These are phyloP conservation scores for Crotophaga sulcirostris DNA, from an alignment of 2,113 vertebrate genomes.

Conservation along the genomic window DNA sequence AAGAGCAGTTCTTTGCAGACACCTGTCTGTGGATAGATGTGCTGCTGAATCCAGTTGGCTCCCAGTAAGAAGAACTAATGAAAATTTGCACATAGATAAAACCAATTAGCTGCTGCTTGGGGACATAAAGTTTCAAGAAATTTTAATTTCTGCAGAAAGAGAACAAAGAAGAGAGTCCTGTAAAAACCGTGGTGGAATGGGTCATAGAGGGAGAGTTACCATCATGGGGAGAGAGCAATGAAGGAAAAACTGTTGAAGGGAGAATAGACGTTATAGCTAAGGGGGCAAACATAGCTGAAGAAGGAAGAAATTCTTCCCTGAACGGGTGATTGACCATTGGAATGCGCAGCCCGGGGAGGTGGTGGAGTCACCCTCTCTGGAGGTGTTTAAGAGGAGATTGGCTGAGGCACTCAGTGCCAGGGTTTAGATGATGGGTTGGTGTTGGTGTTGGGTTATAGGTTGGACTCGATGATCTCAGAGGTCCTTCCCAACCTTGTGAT, in stretches of 20 bases:
- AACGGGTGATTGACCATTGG: too few relatives aligned
- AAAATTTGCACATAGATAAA: not conserved
- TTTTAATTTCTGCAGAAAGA: not conserved
- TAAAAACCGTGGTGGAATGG: not conserved
- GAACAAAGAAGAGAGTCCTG: not conserved
- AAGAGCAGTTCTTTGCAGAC: accelerated
- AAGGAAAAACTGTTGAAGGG: not conserved
- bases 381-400: too few relatives aligned
- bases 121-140: not conserved
- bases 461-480: too few relatives aligned
- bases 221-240: not conserved
- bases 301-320: too few relatives aligned
- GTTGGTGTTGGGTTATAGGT: too few relatives aligned
- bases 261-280: not conserved
- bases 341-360: too few relatives aligned
- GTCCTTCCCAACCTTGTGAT: too few relatives aligned
- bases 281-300: not conserved
- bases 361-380: too few relatives aligned
- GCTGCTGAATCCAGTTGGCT: not conserved
- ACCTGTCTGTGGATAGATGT: not conserved
- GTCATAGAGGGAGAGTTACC: not conserved
- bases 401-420: too few relatives aligned
- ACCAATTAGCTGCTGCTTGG: not conserved
- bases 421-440: too few relatives aligned
- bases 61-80: not conserved